These are phyloP conservation scores for Napeogenes sylphis DNA, from an alignment of 2,888 invertebrate genomes.

Conservation along the genomic window DNA sequence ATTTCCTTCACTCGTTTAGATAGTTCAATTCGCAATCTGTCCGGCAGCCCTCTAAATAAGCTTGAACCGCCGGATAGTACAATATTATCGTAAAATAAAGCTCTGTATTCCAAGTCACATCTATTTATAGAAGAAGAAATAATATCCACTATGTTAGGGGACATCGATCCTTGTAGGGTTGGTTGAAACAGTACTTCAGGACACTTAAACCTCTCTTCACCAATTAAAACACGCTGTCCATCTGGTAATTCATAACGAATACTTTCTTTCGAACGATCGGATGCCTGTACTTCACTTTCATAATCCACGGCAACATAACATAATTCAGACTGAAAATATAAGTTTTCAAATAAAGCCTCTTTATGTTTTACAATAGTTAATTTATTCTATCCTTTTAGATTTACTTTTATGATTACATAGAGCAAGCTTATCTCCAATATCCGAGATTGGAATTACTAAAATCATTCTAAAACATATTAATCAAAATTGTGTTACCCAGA, in stretches of 20 bases:
- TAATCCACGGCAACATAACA: slow-evolving; percentile 54
- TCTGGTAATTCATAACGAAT: slow-evolving; percentile 90
- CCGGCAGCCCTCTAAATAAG: slow-evolving; percentile 93
- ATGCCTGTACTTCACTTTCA: slow-evolving; percentile 35
- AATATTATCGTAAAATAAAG: slow-evolving; percentile 90
- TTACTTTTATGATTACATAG: too few species aligned
- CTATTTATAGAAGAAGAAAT: slow-evolving; percentile 77
- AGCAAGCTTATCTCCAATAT: too few species aligned
- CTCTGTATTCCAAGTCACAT: slow-evolving; percentile 87
- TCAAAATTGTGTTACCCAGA: too few species aligned
- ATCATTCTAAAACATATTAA: too few species aligned
- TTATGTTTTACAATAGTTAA: too few species aligned
- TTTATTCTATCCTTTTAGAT: too few species aligned
- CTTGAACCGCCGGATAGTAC: slow-evolving; percentile 90
- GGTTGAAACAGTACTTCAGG: slow-evolving; percentile 92
- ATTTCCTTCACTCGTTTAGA: slow-evolving; percentile 67
- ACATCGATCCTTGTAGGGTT: slow-evolving; percentile 85
- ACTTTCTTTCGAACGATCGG: slow-evolving; percentile 85
- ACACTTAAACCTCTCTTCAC: slow-evolving; percentile 88
- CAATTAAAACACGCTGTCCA: slow-evolving; percentile 86
- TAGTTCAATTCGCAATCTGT: slow-evolving; percentile 93
- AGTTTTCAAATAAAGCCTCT: not conserved
- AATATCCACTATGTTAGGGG: slow-evolving; percentile 83
- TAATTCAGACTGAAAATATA: slow-evolving; percentile 45
- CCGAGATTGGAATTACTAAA: too few species aligned